phyloP scores from a whole-genome alignment of 2,113 vertebrate species.

The Poecile atricapillus region DNA sequence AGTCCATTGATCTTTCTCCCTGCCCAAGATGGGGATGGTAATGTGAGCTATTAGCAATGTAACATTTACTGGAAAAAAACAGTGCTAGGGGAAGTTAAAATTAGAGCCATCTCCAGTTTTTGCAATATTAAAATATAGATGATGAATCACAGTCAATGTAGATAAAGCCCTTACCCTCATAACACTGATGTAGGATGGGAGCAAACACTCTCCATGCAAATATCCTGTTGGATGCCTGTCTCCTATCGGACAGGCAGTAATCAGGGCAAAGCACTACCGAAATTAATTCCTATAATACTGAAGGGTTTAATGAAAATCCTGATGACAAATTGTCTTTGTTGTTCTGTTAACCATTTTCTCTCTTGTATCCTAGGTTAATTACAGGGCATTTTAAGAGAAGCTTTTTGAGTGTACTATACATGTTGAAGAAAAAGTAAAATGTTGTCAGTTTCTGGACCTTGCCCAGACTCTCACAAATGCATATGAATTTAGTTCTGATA shows the following conservation, averaged over 20 bases:
- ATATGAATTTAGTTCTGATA: not conserved
- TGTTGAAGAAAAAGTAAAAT: constrained; percentile 18
- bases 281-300: constrained; percentile 35
- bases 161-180: constrained; percentile 14
- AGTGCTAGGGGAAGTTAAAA: not conserved
- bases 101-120: not conserved
- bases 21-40: not conserved
- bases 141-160: not conserved
- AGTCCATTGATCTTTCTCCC: not conserved
- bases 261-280: constrained; percentile 15
- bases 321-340: constrained; percentile 57
- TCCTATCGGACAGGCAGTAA: constrained; percentile 26
- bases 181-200: not conserved
- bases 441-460: constrained; percentile 14
- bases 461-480: not conserved
- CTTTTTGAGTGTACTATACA: not conserved
- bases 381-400: not conserved
- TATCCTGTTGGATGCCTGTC: not conserved
- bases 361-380: constrained; percentile 38
- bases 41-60: not conserved
- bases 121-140: not conserved
- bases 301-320: constrained; percentile 30
- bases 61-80: not conserved
- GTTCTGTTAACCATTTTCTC: not conserved
- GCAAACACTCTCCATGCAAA: not conserved